Evolutionary conservation across 2,888 invertebrate genomes (phyloP), one percentile per base, ranked within the genome.

Genomic region (Halocaridina rubra): DNA sequence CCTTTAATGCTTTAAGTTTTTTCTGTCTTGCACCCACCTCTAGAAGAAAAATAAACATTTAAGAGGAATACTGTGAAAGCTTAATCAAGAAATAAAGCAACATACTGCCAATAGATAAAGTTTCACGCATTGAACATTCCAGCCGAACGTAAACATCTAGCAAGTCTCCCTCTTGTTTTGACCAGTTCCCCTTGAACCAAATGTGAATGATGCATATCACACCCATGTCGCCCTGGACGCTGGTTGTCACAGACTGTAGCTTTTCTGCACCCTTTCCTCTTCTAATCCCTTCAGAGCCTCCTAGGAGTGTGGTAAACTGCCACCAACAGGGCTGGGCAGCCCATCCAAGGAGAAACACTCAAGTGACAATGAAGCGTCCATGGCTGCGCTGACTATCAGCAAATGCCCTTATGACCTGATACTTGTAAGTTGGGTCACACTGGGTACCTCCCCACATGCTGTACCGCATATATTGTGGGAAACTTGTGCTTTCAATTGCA

Each of bases 321-420:
- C 64, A 53, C 81, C 64, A 19, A 32, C 39, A 24, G 33, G 69
- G 33, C 76, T 69, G 72, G 71, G 59, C 61, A 24, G 77, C 77
- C 82, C 78, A 77, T 71, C 30, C 71, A 29, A 74, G 71, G 57
- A 30, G 69, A n/a, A 30, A 27, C 77, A n/a, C 76, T 30, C 39
- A n/a, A 22, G 77, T 82, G 82, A 82, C 82, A 72, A 82, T 33
- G 82, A 71, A 82, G 82, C 61, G 78, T 82, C 82, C 78, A 78
- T 46, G 82, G 82, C 82, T 61, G 82, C 82, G 82, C 82, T 82
- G 82, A 82, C 82, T 82, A 82, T 82, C 82, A 82, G 82, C 82
- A 76, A 22, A 77, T 61, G 71, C 53, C 82, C 82, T 46, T 32
- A 59, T 57, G 59, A 71, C 57, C 72, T 77, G 19, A 32, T 61